These are phyloP conservation scores for Lottia scabra DNA, from an alignment of 2,888 invertebrate species.

Conservation along the genomic window DNA sequence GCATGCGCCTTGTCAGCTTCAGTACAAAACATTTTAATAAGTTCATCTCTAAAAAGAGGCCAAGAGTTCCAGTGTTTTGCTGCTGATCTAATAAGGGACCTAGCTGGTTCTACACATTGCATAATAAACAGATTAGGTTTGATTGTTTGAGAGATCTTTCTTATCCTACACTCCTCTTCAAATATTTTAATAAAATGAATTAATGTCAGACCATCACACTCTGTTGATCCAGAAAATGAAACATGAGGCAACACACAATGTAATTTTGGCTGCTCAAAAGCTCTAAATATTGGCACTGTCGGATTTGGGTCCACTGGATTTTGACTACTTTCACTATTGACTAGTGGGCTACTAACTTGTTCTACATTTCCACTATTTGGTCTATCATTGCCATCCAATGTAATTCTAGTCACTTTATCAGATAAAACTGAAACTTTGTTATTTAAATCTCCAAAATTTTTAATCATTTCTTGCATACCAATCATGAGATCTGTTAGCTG, in stretches of 20 bases:
- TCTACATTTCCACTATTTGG: no score
- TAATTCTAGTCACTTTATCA: no score
- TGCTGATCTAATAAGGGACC: neutral
- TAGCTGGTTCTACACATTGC: neutral
- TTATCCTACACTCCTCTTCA: neutral
- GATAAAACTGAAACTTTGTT: no score
- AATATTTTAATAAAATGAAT: neutral
- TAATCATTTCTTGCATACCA: no score
- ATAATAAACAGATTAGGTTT: neutral
- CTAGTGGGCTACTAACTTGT: no score
- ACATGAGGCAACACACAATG: neutral
- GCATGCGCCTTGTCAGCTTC: neutral
- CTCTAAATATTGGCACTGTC: neutral
- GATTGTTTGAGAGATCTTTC: neutral
- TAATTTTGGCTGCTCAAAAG: neutral
- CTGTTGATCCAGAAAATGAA: neutral
- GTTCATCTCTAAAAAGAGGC: neutral
- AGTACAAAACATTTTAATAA: neutral
- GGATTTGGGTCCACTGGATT: neutral
- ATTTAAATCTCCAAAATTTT: no score
- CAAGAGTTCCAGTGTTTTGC: neutral
- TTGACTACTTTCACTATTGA: no score
- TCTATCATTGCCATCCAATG: no score
- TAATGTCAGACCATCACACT: neutral
- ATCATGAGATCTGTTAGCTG: no score